phyloP scores from a whole-genome alignment of 1,140 invertebrate species.

The Ooceraea biroi region DNA sequence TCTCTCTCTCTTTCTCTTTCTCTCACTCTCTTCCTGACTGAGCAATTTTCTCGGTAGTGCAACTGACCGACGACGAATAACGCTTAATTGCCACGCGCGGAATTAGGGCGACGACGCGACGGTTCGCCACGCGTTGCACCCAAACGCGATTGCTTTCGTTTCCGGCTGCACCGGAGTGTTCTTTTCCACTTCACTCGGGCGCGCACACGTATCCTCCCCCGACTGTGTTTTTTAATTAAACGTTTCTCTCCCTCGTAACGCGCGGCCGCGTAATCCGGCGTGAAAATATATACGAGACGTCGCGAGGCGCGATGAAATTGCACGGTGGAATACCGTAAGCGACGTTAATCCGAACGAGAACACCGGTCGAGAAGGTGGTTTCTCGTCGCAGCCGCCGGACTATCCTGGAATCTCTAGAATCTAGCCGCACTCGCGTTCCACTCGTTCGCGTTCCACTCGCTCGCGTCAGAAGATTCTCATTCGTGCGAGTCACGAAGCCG shows the following conservation, averaged over 20 bases:
- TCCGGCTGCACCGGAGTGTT: constrained; percentile 16
- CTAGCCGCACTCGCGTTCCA: neutral
- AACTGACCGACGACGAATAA: constrained; percentile 72
- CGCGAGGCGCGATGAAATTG: constrained; percentile 10
- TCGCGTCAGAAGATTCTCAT: too few relatives aligned
- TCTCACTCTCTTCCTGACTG: constrained; percentile 67
- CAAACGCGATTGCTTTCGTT: constrained; percentile 76
- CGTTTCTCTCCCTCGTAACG: constrained; percentile 27
- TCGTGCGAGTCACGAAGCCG: too few relatives aligned
- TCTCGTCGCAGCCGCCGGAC: neutral
- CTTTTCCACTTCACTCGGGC: neutral
- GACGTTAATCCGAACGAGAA: neutral
- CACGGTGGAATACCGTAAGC: neutral
- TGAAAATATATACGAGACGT: constrained; percentile 52
- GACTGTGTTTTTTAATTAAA: constrained; percentile 74
- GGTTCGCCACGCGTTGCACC: constrained; percentile 59
- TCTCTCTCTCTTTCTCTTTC: too few relatives aligned
- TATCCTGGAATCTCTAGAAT: neutral
- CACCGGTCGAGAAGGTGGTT: neutral
- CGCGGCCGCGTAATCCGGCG: constrained; percentile 45
- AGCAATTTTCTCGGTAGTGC: constrained; percentile 67
- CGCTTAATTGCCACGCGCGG: constrained; percentile 77
- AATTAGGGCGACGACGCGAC: constrained; percentile 72
- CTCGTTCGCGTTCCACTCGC: too few relatives aligned
- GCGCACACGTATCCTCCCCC: constrained; percentile 4